These are phyloP conservation scores for Dendrolimus punctatus DNA, from an alignment of 1,140 invertebrate genomes.

Conservation along the genomic window DNA sequence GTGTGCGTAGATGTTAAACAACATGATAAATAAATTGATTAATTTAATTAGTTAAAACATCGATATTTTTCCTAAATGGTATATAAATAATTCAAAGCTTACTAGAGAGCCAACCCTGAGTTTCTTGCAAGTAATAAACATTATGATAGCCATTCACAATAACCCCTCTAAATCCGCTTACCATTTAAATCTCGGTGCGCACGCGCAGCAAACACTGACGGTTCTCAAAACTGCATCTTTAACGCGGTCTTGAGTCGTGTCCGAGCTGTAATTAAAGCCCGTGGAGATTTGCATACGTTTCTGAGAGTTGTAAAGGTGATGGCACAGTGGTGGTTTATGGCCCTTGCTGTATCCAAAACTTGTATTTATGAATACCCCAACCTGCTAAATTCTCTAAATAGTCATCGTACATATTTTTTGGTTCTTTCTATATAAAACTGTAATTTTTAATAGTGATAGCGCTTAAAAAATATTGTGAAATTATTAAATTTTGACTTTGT, in stretches of 20 bases:
- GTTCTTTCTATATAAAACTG: no score
- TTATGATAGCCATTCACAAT: constrained; percentile 48
- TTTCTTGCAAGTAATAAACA: constrained; percentile 39
- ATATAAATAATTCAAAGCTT: background rate
- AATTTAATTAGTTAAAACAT: no score
- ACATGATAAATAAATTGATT: no score
- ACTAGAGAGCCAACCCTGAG: constrained; percentile 38
- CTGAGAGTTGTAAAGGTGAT: constrained; percentile 35
- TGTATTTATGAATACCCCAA: no score
- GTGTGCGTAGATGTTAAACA: no score
- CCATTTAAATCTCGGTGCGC: constrained; percentile 46
- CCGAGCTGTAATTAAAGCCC: constrained; percentile 60
- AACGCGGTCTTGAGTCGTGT: constrained; percentile 60
- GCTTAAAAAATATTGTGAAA: no score
- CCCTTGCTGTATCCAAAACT: no score
- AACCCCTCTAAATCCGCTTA: constrained; percentile 50
- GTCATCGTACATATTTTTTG: no score
- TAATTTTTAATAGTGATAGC: no score
- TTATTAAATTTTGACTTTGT: no score
- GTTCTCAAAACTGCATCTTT: constrained; percentile 67
- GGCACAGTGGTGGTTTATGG: no score
- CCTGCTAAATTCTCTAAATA: no score
- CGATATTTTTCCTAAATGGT: background rate
- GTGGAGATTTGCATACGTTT: constrained; percentile 64
- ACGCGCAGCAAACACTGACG: constrained; percentile 34